Base-by-base conservation (phyloP, 92 coral and sea anemone species). In the Zoanthus solanderi region DNA sequence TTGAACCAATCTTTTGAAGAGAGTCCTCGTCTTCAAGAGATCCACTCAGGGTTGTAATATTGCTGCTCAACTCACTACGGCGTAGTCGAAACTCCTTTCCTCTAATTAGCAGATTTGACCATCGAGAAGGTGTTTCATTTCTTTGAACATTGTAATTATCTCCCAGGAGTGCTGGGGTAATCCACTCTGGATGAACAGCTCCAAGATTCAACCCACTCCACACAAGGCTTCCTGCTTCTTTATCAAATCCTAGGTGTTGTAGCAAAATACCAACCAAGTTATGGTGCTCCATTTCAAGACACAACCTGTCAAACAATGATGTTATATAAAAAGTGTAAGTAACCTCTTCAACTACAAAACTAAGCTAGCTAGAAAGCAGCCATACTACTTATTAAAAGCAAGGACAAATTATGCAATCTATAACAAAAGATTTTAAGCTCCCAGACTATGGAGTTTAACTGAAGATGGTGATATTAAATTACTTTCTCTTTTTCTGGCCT, bases 151-250 rank as follows among this genome's bases (percentile, higher is more conserved):
- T 61, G 90, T 92, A 97, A 23, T 83, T 87, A 12, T 68, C 84
- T 9, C 99, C 99, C 16, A 94, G 46, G 34, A 97, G 92, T 3
- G 99, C 94, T 0, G 99, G 99, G 15, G 92, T 85, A 2, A 97
- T 80, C 99, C 99, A 97, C 11, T 91, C 92, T 11, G 97, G 95
- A 23, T 71, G 89, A 29, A 97, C 80, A 30, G 90, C 86, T 18
- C 99, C 96, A 56, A 97, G 98, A 77, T 97, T 95, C 82, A 97
- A 91, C n/a, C 96, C 92, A 15, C 92, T 92, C 89, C 94, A 92
- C 12, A 98, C 93, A n/a, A 97, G 93, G n/a, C 95, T 93, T 23
- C 99, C 99, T 7, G 94, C 98, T 31, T 97, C 97, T 53, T 93
- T 93, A 72, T 97, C 99, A 72, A 95, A 98, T 18, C 99, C 98